A percentile compares a stretch with the other conserved stretches of the same genome.
These are phyloP conservation scores for Beaufortia kweichowensis DNA, from an alignment of 2,113 vertebrate genomes.

Conservation along the genomic window DNA sequence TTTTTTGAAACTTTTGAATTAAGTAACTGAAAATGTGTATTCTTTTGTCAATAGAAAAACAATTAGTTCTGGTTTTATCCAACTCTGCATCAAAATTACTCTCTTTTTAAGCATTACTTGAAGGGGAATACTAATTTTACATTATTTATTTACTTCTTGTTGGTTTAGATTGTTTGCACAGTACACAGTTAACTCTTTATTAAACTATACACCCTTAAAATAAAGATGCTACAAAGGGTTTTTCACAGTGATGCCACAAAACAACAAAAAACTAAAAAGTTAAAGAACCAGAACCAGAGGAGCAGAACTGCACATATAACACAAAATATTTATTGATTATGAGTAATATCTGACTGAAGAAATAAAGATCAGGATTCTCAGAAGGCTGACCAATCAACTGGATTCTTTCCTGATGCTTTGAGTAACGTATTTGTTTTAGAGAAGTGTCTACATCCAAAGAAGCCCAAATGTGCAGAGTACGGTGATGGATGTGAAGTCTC, in stretches of 20 bases:
- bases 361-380: slow-evolving; percentile 29
- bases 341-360: background rate
- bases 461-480: slow-evolving; percentile 85
- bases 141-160: no score
- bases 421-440: slow-evolving; percentile 89
- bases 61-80: background rate
- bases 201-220: no score
- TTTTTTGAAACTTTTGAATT: background rate
- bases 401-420: slow-evolving; percentile 79
- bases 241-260: no score
- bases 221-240: no score
- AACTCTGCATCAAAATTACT: background rate
- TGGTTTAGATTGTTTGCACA: no score
- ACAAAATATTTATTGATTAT: background rate
- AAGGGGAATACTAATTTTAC: no score
- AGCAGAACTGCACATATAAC: no score
- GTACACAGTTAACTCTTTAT: no score
- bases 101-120: no score
- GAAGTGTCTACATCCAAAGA: slow-evolving; percentile 91
- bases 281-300: no score
- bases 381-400: slow-evolving; percentile 86
- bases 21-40: background rate
- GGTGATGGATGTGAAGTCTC: slow-evolving; percentile 91
- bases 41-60: background rate
- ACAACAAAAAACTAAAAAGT: no score